phyloP scores from a whole-genome alignment of 2,888 invertebrate species.

The Acleris sparsana region DNA sequence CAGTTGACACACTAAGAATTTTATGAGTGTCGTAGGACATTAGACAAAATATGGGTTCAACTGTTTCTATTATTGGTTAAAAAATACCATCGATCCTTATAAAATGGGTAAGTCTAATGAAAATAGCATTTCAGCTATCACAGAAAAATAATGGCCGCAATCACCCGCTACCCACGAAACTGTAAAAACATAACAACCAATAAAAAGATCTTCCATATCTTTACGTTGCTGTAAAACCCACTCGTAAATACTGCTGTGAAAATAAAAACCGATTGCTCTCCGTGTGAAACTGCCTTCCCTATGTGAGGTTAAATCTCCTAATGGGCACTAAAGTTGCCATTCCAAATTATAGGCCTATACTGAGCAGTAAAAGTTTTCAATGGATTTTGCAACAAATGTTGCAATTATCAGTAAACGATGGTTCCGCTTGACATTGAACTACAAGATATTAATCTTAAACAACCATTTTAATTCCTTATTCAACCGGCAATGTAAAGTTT shows the following conservation, averaged over 20 bases:
- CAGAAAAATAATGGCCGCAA: slow-evolving; percentile 11
- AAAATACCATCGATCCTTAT: no score
- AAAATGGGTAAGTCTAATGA: no score
- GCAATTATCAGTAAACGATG: slow-evolving; percentile 15
- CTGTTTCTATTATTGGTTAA: no score
- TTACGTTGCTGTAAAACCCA: slow-evolving; percentile 36
- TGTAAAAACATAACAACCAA: slow-evolving; percentile 35
- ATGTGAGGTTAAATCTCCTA: slow-evolving; percentile 31
- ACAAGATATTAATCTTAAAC: no score
- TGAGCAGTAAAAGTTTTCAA: slow-evolving; percentile 28
- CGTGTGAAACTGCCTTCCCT: slow-evolving; percentile 34
- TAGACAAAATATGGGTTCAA: no score
- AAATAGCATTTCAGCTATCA: background rate
- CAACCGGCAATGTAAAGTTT: no score
- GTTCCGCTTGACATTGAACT: no score
- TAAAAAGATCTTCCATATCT: slow-evolving; percentile 36
- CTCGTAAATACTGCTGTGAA: slow-evolving; percentile 37
- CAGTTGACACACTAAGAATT: no score
- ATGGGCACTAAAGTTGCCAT: slow-evolving; percentile 35
- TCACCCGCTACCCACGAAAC: slow-evolving; percentile 26
- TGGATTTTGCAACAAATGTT: slow-evolving; percentile 25
- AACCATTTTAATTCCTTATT: no score
- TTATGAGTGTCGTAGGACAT: no score
- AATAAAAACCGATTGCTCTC: slow-evolving; percentile 37
- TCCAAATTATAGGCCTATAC: slow-evolving; percentile 31